Evolutionary conservation across 1,140 invertebrate genomes (phyloP).

Genomic region (Caenorhabditis tropicalis): DNA sequence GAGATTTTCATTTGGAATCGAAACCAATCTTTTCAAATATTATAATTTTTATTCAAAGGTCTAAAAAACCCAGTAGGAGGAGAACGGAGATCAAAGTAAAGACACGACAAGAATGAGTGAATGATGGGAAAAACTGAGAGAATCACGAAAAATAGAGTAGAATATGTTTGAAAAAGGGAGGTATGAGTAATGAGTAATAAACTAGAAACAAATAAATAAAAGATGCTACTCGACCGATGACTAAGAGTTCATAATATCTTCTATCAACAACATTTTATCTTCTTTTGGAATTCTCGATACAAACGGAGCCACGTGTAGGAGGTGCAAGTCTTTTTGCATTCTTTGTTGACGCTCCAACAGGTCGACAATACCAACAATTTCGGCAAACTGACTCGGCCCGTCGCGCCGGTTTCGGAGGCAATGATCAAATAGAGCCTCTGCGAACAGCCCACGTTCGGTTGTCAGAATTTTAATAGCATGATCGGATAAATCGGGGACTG

Average conservation of each 20-base stretch:
- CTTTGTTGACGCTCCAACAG: slow-evolving; percentile 31
- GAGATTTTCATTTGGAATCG: neutral
- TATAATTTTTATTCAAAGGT: no score
- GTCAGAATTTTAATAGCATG: neutral
- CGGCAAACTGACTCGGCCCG: slow-evolving; percentile 13
- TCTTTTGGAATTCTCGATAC: neutral
- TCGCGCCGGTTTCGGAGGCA: slow-evolving; percentile 4
- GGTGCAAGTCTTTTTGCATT: slow-evolving; percentile 35
- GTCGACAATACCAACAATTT: neutral
- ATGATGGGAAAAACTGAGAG: no score
- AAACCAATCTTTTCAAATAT: neutral
- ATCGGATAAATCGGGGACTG: neutral
- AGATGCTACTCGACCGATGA: neutral
- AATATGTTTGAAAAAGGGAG: neutral
- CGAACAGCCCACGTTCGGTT: neutral
- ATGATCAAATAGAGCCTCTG: slow-evolving; percentile 17
- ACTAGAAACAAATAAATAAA: neutral
- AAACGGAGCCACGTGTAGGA: slow-evolving; percentile 26
- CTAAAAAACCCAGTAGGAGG: neutral
- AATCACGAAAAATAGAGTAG: neutral
- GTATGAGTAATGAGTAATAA: neutral
- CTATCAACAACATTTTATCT: slow-evolving; percentile 9
- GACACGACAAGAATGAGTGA: neutral
- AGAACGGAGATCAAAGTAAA: neutral
- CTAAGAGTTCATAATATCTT: slow-evolving; percentile 21